Evolutionary conservation across 2,113 vertebrate genomes (phyloP).

Genomic region (Diphyllodes magnificus): DNA sequence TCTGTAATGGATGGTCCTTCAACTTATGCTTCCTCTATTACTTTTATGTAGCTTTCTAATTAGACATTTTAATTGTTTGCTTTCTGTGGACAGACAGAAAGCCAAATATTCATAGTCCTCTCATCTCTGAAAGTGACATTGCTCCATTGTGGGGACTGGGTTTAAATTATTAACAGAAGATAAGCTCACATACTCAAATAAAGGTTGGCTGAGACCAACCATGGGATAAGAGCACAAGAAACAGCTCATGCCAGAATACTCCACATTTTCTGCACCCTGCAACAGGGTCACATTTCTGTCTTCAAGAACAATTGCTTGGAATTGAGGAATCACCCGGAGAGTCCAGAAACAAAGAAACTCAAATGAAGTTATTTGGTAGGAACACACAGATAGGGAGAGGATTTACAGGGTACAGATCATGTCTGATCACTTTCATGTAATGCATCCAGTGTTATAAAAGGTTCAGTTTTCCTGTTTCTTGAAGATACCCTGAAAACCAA

Average conservation of each 20-base stretch:
- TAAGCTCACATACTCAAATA: background rate
- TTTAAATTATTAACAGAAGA: conserved; percentile 52
- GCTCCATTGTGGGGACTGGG: background rate
- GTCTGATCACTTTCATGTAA: background rate
- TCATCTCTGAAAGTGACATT: conserved; percentile 25
- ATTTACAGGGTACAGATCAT: background rate
- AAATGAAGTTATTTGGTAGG: background rate
- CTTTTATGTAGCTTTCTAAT: conserved; percentile 62
- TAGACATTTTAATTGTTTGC: conserved; percentile 53
- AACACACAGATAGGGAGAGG: background rate
- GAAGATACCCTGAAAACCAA: background rate
- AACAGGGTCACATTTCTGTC: background rate
- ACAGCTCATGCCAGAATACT: background rate
- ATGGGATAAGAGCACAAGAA: background rate
- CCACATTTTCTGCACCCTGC: background rate
- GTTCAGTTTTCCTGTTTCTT: background rate
- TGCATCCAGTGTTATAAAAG: background rate
- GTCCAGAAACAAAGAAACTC: background rate
- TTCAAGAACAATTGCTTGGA: background rate
- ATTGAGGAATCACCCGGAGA: background rate
- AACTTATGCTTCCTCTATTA: conserved; percentile 55
- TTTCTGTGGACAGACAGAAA: conserved; percentile 39
- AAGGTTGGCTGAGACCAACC: background rate
- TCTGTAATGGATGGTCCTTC: conserved; percentile 50
- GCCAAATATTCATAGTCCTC: background rate